These are phyloP conservation scores for Heliconius charithonia DNA, from an alignment of 2,888 invertebrate genomes.

Conservation along the genomic window DNA sequence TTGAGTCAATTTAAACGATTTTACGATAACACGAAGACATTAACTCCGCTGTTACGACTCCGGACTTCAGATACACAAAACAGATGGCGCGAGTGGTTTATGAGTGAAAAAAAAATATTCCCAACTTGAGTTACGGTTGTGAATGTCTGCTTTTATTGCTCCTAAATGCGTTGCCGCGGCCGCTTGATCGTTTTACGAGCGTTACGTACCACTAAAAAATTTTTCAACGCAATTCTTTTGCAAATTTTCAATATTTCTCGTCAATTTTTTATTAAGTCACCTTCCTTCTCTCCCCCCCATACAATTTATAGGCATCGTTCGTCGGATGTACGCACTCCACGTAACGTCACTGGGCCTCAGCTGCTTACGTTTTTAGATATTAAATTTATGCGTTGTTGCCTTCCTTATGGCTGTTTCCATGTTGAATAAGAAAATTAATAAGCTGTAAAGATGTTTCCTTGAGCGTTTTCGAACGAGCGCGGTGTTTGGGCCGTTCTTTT, in stretches of 20 bases:
- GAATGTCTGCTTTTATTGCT: slow-evolving; percentile 69
- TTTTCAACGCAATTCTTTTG: slow-evolving; percentile 47
- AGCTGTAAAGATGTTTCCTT: slow-evolving; percentile 29
- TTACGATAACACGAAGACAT: slow-evolving; percentile 45
- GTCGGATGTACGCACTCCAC: slow-evolving; percentile 29
- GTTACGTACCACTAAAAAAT: slow-evolving; percentile 57
- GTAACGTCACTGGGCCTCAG: slow-evolving; percentile 43
- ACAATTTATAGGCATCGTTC: slow-evolving; percentile 42
- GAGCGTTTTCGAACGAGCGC: slow-evolving; percentile 10
- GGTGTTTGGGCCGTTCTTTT: slow-evolving; percentile 5
- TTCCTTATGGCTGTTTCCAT: slow-evolving; percentile 26
- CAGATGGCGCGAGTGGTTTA: slow-evolving; percentile 55
- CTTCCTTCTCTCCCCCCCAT: not conserved
- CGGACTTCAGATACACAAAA: slow-evolving; percentile 41
- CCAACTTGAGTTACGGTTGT: slow-evolving; percentile 70
- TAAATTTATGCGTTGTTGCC: slow-evolving; percentile 35
- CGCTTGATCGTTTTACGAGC: slow-evolving; percentile 72
- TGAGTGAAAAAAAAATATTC: slow-evolving; percentile 61
- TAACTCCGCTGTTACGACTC: slow-evolving; percentile 43
- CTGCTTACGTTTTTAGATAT: slow-evolving; percentile 44
- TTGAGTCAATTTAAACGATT: slow-evolving; percentile 43
- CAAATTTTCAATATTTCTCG: slow-evolving; percentile 50
- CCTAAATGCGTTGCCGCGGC: slow-evolving; percentile 71
- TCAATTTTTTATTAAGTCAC: slow-evolving; percentile 43
- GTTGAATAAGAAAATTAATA: slow-evolving; percentile 30